Percentiles rank a stretch among this genome's conserved stretches.
phyloP scores from a whole-genome alignment of 2,113 vertebrate species.

The Turdus rufiventris region DNA sequence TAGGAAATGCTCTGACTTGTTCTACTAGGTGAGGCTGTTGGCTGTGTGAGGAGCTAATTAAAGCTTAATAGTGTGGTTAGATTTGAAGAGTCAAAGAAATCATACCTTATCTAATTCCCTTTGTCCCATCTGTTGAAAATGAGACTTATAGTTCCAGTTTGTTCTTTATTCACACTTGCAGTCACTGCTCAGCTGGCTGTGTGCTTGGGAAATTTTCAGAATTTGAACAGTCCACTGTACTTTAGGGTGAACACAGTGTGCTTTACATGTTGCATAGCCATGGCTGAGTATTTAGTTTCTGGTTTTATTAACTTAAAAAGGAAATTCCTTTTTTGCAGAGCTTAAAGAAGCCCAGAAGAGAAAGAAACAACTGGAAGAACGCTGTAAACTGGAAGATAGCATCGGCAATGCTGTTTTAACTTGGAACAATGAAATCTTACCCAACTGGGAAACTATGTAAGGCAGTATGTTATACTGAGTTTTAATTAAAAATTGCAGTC shows the following conservation, averaged over 20 bases:
- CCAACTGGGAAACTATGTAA: slow-evolving; percentile 90
- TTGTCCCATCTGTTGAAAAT: neutral
- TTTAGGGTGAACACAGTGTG: neutral
- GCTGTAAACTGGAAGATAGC: slow-evolving; percentile 88
- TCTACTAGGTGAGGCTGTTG: neutral
- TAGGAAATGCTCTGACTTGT: neutral
- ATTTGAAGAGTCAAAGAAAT: neutral
- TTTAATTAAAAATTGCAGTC: neutral
- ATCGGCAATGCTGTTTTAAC: slow-evolving; percentile 86
- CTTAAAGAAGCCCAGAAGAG: slow-evolving; percentile 88
- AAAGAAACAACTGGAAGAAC: slow-evolving; percentile 86
- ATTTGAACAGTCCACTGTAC: neutral
- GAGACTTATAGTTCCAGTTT: neutral
- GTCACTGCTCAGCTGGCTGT: neutral
- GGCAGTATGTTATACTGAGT: slow-evolving; percentile 56
- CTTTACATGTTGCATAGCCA: neutral
- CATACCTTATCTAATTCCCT: neutral
- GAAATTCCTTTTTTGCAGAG: slow-evolving; percentile 69
- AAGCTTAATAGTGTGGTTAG: neutral
- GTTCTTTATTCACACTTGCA: neutral
- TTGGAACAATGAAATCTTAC: slow-evolving; percentile 91
- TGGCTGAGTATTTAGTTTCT: neutral
- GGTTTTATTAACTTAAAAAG: neutral
- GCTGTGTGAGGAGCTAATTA: neutral
- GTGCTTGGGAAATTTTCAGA: neutral